Percentiles rank a stretch among this genome's conserved stretches.
phyloP scores from a whole-genome alignment of 2,797 vertebrate species.

The Anabacerthia variegaticeps region DNA sequence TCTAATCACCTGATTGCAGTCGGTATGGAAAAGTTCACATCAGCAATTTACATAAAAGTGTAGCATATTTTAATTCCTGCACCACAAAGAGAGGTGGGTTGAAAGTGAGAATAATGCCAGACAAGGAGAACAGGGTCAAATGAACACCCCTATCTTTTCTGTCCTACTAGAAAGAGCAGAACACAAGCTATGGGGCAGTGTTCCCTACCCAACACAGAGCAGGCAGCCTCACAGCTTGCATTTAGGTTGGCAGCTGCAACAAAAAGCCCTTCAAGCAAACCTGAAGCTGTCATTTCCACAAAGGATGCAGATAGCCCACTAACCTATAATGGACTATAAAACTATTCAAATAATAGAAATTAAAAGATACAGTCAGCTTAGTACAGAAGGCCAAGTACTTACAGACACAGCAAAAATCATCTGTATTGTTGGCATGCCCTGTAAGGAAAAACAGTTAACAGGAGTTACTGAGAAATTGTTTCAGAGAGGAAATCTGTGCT shows the following conservation, averaged over 20 bases:
- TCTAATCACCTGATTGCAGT: neutral
- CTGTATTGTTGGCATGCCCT: neutral
- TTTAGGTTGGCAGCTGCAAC: neutral
- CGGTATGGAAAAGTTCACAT: neutral
- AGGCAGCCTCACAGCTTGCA: neutral
- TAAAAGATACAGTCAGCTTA: neutral
- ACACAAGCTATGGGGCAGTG: neutral
- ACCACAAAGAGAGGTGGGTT: neutral
- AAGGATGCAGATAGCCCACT: neutral
- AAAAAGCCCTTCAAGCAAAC: neutral
- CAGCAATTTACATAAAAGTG: neutral
- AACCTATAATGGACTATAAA: neutral
- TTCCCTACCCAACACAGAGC: neutral
- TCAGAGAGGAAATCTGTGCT: neutral
- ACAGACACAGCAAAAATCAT: neutral
- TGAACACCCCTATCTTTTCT: neutral
- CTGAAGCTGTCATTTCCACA: neutral
- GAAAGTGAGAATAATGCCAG: neutral
- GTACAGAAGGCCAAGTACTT: neutral
- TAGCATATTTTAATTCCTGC: neutral
- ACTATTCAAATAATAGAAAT: neutral
- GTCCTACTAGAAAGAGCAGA: neutral
- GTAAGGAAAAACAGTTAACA: neutral
- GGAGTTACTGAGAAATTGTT: neutral
- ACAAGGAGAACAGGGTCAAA: neutral